Evolutionary conservation across 2,797 vertebrate genomes (phyloP), one percentile per base, ranked within the genome.

Genomic region (Sarcoramphus papa): DNA sequence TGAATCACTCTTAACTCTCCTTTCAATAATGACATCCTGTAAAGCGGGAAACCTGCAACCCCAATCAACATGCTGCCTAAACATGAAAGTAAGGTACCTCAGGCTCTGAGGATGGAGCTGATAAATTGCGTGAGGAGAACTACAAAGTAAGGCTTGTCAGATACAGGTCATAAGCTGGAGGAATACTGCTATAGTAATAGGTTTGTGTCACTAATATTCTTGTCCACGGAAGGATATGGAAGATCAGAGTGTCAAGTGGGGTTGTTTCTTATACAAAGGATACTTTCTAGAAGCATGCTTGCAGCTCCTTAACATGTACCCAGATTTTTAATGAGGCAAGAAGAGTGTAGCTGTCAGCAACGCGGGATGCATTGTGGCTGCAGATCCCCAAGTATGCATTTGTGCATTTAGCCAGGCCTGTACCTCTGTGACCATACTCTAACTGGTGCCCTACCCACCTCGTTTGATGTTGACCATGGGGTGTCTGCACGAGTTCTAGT

Each of bases 391-490:
- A 14, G 31, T 12, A 28, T 12, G 4, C 33, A 15, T 45, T 45
- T 67, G 53, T 47, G 41, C 41, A 35, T 30, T 57, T 67, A 72
- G 24, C 33, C 41, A 75, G 51, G n/a, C 33, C 41, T 35, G 20
- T 43, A 59, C 33, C 41, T 53, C 50, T 35, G 12, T 24, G 48
- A 40, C 14, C 30, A 7, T 17, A 6, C 25, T 65, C 7, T 45
- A 23, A 9, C 9, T 60, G 41, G 3, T 47, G 25, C 7, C 22
- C 41, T 47, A 25, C 18, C 9, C 54, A 5, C 15, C 18, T 56
- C 2, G 0, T 45, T 47, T 56, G 23, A 12, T 7, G 7, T 7
- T 30, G 48, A 8, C 35, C 51, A 22, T 0, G 1, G 4, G 1
- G 3, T 37, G 12, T 37, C 67, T 69, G 25, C 6, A 1, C 23